These are phyloP conservation scores for Gandaritis pyraliata DNA, from an alignment of 2,888 invertebrate genomes.

Conservation along the genomic window DNA sequence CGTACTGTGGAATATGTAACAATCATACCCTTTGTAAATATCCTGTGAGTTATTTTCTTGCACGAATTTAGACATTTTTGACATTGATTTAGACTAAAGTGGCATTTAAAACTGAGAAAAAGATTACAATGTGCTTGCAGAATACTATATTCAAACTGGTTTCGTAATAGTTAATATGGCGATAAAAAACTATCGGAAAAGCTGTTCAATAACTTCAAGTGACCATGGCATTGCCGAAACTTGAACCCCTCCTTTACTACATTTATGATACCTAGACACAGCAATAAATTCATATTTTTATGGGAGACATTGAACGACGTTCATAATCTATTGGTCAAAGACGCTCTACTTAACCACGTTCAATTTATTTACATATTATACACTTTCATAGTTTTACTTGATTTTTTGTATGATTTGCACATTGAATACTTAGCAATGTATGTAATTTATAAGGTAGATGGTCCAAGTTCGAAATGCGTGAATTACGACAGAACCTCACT, in stretches of 20 bases:
- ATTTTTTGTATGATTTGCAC: too few relatives aligned
- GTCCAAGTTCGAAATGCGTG: conserved; percentile 59
- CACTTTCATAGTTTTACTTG: too few relatives aligned
- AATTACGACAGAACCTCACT: conserved; percentile 57
- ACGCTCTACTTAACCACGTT: too few relatives aligned
- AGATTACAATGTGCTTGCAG: too few relatives aligned
- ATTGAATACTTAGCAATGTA: too few relatives aligned
- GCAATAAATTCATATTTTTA: conserved; percentile 1
- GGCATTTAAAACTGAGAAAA: too few relatives aligned
- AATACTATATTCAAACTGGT: too few relatives aligned
- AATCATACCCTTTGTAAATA: conserved; percentile 70
- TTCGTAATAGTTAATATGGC: background rate
- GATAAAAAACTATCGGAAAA: conserved; percentile 9
- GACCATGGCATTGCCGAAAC: background rate
- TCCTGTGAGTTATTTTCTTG: conserved; percentile 49
- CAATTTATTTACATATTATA: too few relatives aligned
- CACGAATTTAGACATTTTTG: background rate
- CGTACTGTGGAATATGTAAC: conserved; percentile 67
- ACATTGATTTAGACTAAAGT: too few relatives aligned
- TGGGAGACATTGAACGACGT: background rate
- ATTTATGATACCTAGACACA: background rate
- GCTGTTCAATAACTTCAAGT: background rate
- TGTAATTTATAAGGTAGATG: conserved; percentile 49
- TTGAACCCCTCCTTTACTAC: background rate
- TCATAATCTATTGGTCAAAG: too few relatives aligned